Conservation (phyloP, 92 coral and sea anemone genomes). For the Micromussa lordhowensis region DNA sequence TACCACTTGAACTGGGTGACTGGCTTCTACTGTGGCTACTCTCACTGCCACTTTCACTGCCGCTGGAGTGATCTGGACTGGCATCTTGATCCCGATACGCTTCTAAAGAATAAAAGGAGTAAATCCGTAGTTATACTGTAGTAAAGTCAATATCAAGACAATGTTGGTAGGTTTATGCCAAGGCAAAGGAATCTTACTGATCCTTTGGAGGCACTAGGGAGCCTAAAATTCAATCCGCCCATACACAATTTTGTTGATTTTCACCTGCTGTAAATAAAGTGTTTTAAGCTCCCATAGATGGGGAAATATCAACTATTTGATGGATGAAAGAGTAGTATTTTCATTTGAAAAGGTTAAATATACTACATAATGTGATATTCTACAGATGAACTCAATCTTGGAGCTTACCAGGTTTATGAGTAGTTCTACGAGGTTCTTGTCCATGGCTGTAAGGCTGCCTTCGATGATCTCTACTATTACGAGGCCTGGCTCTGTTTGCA, state of each 20-base stretch:
- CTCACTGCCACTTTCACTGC: constrained; percentile 87
- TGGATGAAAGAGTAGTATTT: background rate
- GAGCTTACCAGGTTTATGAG: constrained; percentile 27
- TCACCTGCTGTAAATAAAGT: background rate
- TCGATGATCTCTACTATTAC: constrained; percentile 26
- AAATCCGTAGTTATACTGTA: background rate
- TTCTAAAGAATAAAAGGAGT: constrained; percentile 33
- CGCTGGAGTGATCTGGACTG: constrained; percentile 77
- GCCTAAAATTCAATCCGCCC: background rate
- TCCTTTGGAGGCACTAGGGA: background rate
- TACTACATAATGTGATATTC: background rate
- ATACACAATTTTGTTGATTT: background rate
- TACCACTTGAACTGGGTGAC: constrained; percentile 77
- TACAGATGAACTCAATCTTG: background rate
- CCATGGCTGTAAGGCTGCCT: constrained; percentile 42
- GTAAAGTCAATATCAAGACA: background rate
- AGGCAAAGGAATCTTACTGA: background rate
- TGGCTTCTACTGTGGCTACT: constrained; percentile 84
- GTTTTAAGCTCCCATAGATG: background rate
- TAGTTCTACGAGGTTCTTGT: constrained; percentile 40
- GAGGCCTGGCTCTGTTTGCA: constrained; percentile 41
- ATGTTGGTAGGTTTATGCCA: too few relatives aligned
- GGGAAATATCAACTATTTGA: background rate
- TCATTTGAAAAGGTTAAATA: background rate
- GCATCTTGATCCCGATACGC: constrained; percentile 67